Conservation (phyloP, 1,140 invertebrate genomes). For the Lordiphosa collinella region DNA sequence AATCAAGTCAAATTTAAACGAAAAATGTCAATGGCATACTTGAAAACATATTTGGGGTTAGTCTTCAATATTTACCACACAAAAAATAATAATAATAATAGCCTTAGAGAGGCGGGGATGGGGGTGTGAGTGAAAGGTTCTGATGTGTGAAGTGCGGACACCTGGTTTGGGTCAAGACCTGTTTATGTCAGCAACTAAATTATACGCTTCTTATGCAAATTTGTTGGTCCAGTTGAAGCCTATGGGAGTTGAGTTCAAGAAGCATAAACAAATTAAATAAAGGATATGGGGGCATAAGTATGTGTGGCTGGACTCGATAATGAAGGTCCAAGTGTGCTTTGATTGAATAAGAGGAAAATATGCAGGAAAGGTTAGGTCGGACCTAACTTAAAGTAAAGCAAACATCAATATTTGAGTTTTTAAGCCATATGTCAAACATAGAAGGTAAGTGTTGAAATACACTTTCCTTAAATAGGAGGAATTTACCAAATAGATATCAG, state of each 20-base stretch:
- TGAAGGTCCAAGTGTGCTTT: background rate
- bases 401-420: too few species aligned
- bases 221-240: constrained; percentile 12
- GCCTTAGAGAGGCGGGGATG: background rate
- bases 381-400: too few species aligned
- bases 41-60: constrained; percentile 29
- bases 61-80: constrained; percentile 4
- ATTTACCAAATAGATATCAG: too few species aligned
- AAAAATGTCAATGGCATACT: constrained; percentile 18
- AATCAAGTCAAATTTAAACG: constrained; percentile 3
- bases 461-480: too few species aligned
- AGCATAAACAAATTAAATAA: constrained; percentile 6
- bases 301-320: background rate
- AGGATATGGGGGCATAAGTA: background rate
- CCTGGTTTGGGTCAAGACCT: constrained; percentile 35
- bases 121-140: constrained; percentile 7
- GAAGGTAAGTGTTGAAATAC: too few species aligned
- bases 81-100: constrained; percentile 10
- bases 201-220: constrained; percentile 33
- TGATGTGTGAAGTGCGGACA: constrained; percentile 26
- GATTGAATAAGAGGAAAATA: constrained; percentile 2
- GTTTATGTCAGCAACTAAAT: constrained; percentile 38
- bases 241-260: background rate
- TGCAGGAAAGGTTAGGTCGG: background rate
- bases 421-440: too few species aligned